Conservation (phyloP, 1,140 invertebrate genomes). For the Steinernema khuongi region DNA sequence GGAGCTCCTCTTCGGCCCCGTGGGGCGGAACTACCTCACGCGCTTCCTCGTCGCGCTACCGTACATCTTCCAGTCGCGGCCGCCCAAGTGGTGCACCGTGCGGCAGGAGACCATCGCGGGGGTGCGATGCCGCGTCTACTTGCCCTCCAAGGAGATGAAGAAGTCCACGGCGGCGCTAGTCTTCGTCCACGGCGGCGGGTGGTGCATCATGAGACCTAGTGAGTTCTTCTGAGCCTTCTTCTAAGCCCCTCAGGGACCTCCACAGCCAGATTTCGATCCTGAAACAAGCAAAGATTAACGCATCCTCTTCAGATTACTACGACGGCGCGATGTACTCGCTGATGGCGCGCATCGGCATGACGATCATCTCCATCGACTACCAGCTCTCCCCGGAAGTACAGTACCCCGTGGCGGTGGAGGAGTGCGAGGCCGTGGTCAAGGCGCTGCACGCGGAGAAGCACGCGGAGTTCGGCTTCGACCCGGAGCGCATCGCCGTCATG, state of each 20-base stretch:
- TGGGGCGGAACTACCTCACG: constrained; percentile 43
- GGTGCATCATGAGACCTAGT: constrained; percentile 46
- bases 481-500: constrained; percentile 31
- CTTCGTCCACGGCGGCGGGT: constrained; percentile 58
- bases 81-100: constrained; percentile 45
- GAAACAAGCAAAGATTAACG: background rate
- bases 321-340: constrained; percentile 44
- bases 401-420: constrained; percentile 49
- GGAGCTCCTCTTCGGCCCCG: constrained; percentile 43
- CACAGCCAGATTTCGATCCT: constrained; percentile 8
- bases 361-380: constrained; percentile 53
- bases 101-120: constrained; percentile 39
- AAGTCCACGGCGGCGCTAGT: constrained; percentile 41
- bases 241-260: background rate
- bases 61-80: constrained; percentile 36
- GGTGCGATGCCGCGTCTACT: constrained; percentile 51
- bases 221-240: no score
- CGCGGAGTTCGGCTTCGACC: constrained; percentile 18
- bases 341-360: constrained; percentile 35
- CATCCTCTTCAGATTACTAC: constrained; percentile 35
- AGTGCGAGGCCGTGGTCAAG: constrained; percentile 48
- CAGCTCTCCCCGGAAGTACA: constrained; percentile 50
- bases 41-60: constrained; percentile 43
- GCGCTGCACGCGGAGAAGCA: constrained; percentile 45
- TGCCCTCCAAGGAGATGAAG: constrained; percentile 32